Evolutionary conservation across 2,888 invertebrate genomes (phyloP).

Genomic region (Noctua janthe): DNA sequence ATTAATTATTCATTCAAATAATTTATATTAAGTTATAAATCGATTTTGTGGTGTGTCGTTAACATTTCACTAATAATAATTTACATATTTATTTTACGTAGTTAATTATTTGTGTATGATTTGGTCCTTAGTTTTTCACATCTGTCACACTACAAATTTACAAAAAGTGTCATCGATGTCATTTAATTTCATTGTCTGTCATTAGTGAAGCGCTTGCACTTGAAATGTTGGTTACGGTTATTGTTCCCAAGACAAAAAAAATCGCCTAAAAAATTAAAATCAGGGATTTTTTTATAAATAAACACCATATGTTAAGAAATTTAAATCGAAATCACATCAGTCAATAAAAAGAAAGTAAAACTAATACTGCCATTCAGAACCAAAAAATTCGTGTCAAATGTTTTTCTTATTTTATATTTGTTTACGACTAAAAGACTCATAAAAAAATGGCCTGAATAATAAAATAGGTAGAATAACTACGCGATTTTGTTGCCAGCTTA

Average conservation of each 20-base stretch:
- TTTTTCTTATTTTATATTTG: not conserved
- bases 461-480: too few relatives aligned
- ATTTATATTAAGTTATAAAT: constrained; percentile 11
- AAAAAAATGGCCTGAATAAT: too few relatives aligned
- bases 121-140: constrained; percentile 35
- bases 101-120: constrained; percentile 54
- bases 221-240: not conserved
- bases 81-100: constrained; percentile 58
- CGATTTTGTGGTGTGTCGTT: constrained; percentile 20
- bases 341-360: not conserved
- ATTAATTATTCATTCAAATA: constrained; percentile 22
- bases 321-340: not conserved
- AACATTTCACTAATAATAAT: constrained; percentile 50
- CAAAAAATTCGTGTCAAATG: not conserved
- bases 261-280: not conserved
- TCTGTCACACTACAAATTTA: constrained; percentile 31
- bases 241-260: not conserved
- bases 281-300: not conserved
- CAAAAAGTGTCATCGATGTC: constrained; percentile 24
- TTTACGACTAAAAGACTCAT: too few relatives aligned
- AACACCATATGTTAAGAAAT: not conserved
- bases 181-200: constrained; percentile 1
- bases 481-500: not conserved
- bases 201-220: not conserved
- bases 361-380: not conserved